Conservation (phyloP, 2,797 vertebrate species). For the Alcedo quadribrachys region DNA sequence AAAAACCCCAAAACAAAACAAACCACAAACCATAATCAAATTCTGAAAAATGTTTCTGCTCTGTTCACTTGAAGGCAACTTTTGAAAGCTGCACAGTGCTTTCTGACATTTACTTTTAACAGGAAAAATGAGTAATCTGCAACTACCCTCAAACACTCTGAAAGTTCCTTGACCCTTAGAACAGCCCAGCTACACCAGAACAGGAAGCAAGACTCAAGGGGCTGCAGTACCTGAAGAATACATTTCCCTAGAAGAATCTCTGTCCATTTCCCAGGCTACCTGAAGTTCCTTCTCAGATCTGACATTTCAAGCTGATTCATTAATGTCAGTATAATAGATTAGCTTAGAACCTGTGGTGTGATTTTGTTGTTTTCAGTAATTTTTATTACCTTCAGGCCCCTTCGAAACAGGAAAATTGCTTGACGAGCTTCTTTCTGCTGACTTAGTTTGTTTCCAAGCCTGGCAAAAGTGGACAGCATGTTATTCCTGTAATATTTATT, state of each 20-base stretch:
- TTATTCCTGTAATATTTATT: constrained; percentile 73
- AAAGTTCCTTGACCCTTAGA: background rate
- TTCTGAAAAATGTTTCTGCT: background rate
- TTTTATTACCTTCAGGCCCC: constrained; percentile 89
- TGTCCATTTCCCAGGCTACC: background rate
- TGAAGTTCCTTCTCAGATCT: background rate
- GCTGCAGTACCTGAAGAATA: background rate
- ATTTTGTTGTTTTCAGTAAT: background rate
- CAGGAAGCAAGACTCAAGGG: background rate
- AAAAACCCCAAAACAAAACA: background rate
- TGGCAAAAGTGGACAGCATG: constrained; percentile 70
- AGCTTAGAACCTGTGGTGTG: background rate
- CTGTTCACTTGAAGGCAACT: background rate
- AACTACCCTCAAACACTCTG: background rate
- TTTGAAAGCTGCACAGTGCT: background rate
- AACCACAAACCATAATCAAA: background rate
- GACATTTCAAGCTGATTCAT: background rate
- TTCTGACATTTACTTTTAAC: background rate
- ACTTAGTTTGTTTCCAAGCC: constrained; percentile 79
- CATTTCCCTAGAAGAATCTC: background rate
- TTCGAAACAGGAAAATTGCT: constrained; percentile 92
- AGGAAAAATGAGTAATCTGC: background rate
- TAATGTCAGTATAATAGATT: background rate
- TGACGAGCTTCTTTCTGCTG: constrained; percentile 91
- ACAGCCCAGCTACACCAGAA: background rate